These are phyloP conservation scores for Apostichopus californicus DNA, from an alignment of 35 echinoderm and acorn worm genomes.

Conservation along the genomic window DNA sequence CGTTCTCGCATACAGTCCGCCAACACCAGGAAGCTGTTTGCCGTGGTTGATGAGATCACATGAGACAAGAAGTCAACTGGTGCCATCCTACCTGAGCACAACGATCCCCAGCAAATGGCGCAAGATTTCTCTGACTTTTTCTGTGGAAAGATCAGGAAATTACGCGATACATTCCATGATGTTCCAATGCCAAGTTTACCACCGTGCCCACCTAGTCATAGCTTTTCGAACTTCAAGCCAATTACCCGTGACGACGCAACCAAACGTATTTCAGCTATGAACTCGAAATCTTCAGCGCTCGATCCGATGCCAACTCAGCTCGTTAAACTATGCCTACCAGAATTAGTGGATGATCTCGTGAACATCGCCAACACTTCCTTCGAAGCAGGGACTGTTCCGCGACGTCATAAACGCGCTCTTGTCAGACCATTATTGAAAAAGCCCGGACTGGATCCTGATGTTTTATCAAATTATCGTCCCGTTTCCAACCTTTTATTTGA, in stretches of 20 bases:
- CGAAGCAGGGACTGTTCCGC: neutral
- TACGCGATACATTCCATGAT: neutral
- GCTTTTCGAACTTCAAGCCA: neutral
- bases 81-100: neutral
- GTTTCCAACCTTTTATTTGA: neutral
- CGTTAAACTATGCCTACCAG: constrained; percentile 12
- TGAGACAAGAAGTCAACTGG: neutral
- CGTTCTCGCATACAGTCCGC: no score
- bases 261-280: constrained; percentile 1
- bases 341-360: constrained; percentile 15
- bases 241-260: neutral
- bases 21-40: neutral
- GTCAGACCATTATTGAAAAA: constrained; percentile 28
- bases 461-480: neutral
- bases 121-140: neutral
- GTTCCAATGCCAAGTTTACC: neutral
- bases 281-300: neutral
- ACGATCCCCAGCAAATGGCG: neutral
- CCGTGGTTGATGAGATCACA: neutral
- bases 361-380: constrained; percentile 27
- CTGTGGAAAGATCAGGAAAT: neutral
- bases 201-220: neutral
- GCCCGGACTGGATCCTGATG: neutral
- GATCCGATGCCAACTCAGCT: constrained; percentile 20
- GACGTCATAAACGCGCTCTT: constrained; percentile 3